A percentile compares a stretch with the other conserved stretches of the same genome.
These are phyloP conservation scores for Marronus borbonicus DNA, from an alignment of 2,888 invertebrate species.

Conservation along the genomic window DNA sequence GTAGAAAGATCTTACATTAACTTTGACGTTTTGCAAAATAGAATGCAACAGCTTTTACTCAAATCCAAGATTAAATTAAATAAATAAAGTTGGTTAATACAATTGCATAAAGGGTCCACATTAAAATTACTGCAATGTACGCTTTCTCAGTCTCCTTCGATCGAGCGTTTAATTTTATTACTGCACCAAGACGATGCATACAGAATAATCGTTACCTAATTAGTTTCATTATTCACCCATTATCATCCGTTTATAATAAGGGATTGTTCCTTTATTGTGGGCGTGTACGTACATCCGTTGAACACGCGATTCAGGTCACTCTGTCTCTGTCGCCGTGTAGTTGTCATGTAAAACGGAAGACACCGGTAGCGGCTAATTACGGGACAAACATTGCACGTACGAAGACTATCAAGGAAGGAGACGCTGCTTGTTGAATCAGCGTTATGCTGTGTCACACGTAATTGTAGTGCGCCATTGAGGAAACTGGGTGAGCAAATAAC, in stretches of 20 bases:
- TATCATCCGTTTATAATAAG: background rate
- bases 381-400: slow-evolving; percentile 22
- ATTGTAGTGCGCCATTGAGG: background rate
- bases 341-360: slow-evolving; percentile 34
- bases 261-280: slow-evolving; percentile 1
- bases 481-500: background rate
- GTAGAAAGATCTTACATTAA: too few relatives aligned
- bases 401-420: background rate
- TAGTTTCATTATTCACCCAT: background rate
- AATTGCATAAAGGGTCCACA: too few relatives aligned
- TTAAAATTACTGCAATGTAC: too few relatives aligned
- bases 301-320: background rate
- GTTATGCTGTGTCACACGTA: slow-evolving; percentile 11
- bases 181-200: too few relatives aligned
- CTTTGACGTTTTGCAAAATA: too few relatives aligned
- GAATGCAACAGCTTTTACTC: too few relatives aligned
- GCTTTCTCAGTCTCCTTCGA: too few relatives aligned
- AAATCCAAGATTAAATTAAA: too few relatives aligned
- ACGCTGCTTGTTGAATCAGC: slow-evolving; percentile 31
- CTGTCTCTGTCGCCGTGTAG: background rate
- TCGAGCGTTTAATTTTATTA: too few relatives aligned
- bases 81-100: too few relatives aligned
- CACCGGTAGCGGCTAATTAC: slow-evolving; percentile 31
- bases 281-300: too few relatives aligned
- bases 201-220: too few relatives aligned